Evolutionary conservation across 2,113 vertebrate genomes (phyloP).

Genomic region (Erythrocercus mccallii): DNA sequence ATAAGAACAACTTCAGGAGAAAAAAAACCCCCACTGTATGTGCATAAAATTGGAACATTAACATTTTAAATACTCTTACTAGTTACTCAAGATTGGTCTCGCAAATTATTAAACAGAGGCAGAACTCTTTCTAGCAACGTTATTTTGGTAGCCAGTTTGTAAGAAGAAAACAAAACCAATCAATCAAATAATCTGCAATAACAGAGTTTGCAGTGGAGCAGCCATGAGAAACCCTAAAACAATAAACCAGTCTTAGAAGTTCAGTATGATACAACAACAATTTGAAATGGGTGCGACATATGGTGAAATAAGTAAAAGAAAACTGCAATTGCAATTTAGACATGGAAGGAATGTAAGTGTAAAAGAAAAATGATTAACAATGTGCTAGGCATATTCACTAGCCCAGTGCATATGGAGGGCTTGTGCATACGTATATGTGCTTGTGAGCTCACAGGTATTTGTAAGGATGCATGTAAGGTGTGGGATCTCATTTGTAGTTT

Average conservation of each 20-base stretch:
- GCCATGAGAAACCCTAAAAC: conserved; percentile 27
- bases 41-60: conserved; percentile 8
- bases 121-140: neutral
- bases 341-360: neutral
- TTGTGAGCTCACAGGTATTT: neutral
- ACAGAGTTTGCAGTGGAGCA: conserved; percentile 13
- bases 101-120: conserved; percentile 43
- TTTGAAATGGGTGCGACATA: conserved; percentile 9
- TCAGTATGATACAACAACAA: conserved; percentile 16
- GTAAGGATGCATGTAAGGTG: neutral
- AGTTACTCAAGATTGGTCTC: conserved; percentile 14
- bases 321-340: neutral
- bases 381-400: neutral
- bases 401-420: neutral
- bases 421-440: neutral
- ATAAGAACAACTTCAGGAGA: neutral
- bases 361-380: neutral
- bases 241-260: conserved; percentile 44
- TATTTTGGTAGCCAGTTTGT: conserved; percentile 35
- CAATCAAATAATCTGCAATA: conserved; percentile 54
- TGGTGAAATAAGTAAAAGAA: conserved; percentile 11
- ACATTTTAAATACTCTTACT: conserved; percentile 23
- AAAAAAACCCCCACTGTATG: conserved; percentile 18
- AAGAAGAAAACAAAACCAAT: conserved; percentile 41
- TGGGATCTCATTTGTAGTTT: neutral